Percentiles rank a stretch among this genome's conserved stretches.
phyloP scores from a whole-genome alignment of 1,140 invertebrate genomes.

The Tetraneura akinire region DNA sequence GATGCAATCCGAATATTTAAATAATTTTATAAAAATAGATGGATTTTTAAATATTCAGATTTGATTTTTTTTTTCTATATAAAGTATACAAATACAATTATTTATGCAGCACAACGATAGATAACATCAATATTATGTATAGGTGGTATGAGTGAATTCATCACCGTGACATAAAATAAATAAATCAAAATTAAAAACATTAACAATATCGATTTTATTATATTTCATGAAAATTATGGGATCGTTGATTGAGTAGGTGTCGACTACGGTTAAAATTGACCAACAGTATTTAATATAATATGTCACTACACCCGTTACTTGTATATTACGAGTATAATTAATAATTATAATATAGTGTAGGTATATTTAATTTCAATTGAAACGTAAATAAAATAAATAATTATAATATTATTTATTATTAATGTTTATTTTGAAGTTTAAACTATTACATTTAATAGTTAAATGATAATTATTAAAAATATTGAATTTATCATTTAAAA shows the following conservation, averaged over 20 bases:
- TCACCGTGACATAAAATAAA: background rate
- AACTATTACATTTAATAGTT: no score
- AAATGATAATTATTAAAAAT: no score
- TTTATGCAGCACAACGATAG: background rate
- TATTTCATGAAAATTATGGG: background rate
- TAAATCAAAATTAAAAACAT: background rate
- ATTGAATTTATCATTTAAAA: no score
- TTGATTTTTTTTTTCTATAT: background rate
- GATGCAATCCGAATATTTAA: constrained; percentile 42
- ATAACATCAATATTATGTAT: constrained; percentile 18
- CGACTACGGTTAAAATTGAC: background rate
- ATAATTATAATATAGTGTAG: no score
- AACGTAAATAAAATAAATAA: no score
- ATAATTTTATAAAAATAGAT: background rate
- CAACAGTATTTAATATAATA: no score
- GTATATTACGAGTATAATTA: no score
- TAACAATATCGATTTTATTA: background rate
- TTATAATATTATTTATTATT: no score
- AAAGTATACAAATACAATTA: background rate
- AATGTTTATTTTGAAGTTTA: no score
- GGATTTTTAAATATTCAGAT: background rate
- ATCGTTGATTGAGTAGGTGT: background rate
- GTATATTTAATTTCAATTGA: no score
- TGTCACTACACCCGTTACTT: background rate
- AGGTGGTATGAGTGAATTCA: background rate